Evolutionary conservation across 2,797 vertebrate species (phyloP).

Genomic region (Lycodopsis pacificus): DNA sequence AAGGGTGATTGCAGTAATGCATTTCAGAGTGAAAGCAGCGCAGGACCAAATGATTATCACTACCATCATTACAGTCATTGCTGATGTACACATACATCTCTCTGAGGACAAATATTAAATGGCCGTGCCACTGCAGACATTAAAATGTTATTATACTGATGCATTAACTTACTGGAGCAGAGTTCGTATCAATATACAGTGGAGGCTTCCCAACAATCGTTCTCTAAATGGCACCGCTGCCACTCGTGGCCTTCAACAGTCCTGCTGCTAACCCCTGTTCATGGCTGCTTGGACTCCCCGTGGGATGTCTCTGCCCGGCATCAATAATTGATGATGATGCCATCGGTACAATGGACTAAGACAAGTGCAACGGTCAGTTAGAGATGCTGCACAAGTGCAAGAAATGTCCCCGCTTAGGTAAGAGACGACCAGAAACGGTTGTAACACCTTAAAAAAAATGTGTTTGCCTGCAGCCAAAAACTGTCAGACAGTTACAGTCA

Average conservation of each 20-base stretch:
- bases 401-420: constrained; percentile 61
- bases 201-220: constrained; percentile 66
- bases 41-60: constrained; percentile 81
- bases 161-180: constrained; percentile 75
- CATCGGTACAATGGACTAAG: constrained; percentile 64
- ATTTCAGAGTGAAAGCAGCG: constrained; percentile 76
- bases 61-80: constrained; percentile 80
- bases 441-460: constrained; percentile 67
- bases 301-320: constrained; percentile 68
- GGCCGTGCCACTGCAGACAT: constrained; percentile 80
- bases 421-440: constrained; percentile 54
- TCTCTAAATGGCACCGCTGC: constrained; percentile 71
- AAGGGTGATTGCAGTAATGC: constrained; percentile 78
- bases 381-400: constrained; percentile 61
- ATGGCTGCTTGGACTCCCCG: constrained; percentile 64
- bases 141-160: constrained; percentile 85
- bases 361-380: constrained; percentile 65
- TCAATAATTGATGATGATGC: constrained; percentile 77
- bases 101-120: constrained; percentile 78
- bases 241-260: constrained; percentile 48
- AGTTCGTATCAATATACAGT: constrained; percentile 74
- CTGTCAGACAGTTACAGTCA: constrained; percentile 72
- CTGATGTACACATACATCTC: constrained; percentile 81
- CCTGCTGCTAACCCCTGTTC: constrained; percentile 61
- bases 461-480: constrained; percentile 77